Evolutionary conservation across 2,888 invertebrate genomes (phyloP).

Genomic region (Itoplectis maculator): DNA sequence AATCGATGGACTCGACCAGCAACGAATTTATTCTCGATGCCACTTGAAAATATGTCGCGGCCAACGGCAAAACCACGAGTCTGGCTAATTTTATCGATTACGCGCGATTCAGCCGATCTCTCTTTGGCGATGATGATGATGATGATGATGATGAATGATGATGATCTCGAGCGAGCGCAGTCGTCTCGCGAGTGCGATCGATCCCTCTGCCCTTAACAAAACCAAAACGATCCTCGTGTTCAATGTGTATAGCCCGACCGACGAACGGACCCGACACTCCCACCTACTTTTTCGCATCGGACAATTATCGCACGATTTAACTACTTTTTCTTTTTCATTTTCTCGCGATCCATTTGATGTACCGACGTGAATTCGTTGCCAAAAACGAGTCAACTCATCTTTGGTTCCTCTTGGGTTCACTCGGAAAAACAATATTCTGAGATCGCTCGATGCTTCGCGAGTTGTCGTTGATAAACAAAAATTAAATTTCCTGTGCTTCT

Average conservation of each 20-base stretch:
- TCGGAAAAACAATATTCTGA: too few relatives aligned
- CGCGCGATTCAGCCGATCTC: constrained; percentile 41
- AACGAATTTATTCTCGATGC: constrained; percentile 75
- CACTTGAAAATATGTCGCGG: constrained; percentile 55
- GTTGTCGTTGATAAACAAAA: too few relatives aligned
- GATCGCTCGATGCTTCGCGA: too few relatives aligned
- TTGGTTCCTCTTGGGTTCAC: too few relatives aligned
- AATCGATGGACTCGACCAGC: constrained; percentile 77
- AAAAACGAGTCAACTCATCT: too few relatives aligned
- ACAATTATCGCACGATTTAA: background rate
- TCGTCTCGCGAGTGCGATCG: background rate
- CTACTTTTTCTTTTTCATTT: background rate
- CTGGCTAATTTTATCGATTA: constrained; percentile 48
- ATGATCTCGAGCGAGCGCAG: constrained; percentile 16
- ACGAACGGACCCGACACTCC: background rate
- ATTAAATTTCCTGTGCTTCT: too few relatives aligned
- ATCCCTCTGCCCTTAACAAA: background rate
- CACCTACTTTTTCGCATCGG: constrained; percentile 5
- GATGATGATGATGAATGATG: background rate
- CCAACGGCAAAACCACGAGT: constrained; percentile 43
- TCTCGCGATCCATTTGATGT: background rate
- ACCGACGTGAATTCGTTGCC: too few relatives aligned
- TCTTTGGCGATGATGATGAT: background rate
- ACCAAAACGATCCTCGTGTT: constrained; percentile 2
- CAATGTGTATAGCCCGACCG: background rate